Base-by-base conservation (phyloP, 1,140 invertebrate species). In the Triops cancriformis region DNA sequence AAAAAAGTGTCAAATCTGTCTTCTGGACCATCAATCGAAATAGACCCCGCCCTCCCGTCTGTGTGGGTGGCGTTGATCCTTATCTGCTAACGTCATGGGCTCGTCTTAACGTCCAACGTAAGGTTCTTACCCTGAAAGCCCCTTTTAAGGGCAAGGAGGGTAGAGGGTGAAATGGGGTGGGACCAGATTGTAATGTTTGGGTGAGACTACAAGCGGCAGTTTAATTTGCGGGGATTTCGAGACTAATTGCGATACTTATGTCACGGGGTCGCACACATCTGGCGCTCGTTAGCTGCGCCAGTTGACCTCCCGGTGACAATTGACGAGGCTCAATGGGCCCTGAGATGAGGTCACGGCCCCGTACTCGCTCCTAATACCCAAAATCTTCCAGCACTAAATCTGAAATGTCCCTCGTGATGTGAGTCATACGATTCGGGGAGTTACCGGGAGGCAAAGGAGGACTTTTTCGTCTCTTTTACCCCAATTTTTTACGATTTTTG, bases 301-400 rank as follows among this genome's bases (percentile, higher is more conserved):
- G 51, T 64, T 64, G 51, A 64, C 51, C 51, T 64, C 51, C 51
- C 51, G 51, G 51, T 64, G 51, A 64, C 51, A 64, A 64, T 64
- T 64, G 51, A 64, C 51, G 23, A 64, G 51, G 51, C 51, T 64
- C 51, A 64, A 64, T 64, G 51, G 51, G 51, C 51, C n/a, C 51
- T 64, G 51, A 23, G 51, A 64, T 64, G 51, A 64, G 51, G 51
- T 64, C 51, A 64, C 51, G 51, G 23, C 51, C 43, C 14, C 23
- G 23, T 23, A 64, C 18, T 14, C n/a, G 14, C 51, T 37, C 51
- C 23, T 18, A n/a, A n/a, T 64, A 64, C 51, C 18, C 51, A 37
- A 37, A 37, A 37, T 37, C 31, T 37, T n/a, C 51, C 51, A 64
- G 18, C n/a, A 64, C 51, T 23, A 23, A 64, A 64, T 64, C 18